Percentiles rank a stretch among this genome's conserved stretches.
phyloP scores from a whole-genome alignment of 2,888 invertebrate genomes.

The Phymatocera aterrima region DNA sequence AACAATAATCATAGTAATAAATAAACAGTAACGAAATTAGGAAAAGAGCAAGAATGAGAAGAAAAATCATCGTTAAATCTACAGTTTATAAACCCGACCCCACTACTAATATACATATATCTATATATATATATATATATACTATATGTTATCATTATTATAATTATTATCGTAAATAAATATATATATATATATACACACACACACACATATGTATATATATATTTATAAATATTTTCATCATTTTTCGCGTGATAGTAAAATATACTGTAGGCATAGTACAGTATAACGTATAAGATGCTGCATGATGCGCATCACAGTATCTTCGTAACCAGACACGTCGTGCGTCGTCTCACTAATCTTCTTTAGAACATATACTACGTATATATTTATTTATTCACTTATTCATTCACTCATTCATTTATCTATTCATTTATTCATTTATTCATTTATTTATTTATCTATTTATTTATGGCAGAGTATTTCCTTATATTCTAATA shows the following conservation, averaged over 20 bases:
- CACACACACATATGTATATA: background rate
- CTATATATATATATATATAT: background rate
- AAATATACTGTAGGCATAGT: too few relatives aligned
- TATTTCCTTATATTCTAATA: constrained; percentile 1
- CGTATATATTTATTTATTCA: constrained; percentile 1
- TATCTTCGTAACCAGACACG: background rate
- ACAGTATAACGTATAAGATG: too few relatives aligned
- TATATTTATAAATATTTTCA: too few relatives aligned
- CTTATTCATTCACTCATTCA: background rate
- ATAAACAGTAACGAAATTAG: background rate
- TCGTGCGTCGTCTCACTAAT: background rate
- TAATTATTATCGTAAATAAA: background rate
- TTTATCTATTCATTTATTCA: background rate
- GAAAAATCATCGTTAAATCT: background rate
- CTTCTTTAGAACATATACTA: background rate
- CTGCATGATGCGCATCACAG: background rate
- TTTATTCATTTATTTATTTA: background rate
- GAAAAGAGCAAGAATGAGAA: background rate
- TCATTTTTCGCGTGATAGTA: too few relatives aligned
- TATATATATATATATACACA: background rate
- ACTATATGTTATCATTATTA: background rate
- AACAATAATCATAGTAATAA: background rate
- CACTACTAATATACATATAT: background rate
- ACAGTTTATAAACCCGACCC: background rate
- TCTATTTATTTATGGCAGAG: constrained; percentile 19